Conservation (phyloP, 2,797 vertebrate species). For the Phrynocephalus forsythii region DNA sequence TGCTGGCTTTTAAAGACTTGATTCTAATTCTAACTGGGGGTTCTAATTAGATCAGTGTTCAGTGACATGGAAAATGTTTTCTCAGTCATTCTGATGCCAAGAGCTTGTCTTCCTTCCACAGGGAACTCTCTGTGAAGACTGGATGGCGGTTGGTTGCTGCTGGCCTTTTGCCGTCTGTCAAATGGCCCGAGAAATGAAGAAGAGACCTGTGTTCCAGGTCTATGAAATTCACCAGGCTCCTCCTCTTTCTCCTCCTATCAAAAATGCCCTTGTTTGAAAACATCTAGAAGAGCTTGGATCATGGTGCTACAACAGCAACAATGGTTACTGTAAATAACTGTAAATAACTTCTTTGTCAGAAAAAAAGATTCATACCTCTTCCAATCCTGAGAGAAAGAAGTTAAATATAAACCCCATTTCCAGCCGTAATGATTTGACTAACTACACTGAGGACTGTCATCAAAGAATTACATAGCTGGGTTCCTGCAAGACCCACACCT, state of each 20-base stretch:
- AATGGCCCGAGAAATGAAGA: constrained; percentile 85
- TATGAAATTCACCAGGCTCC: constrained; percentile 77
- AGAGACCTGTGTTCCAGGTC: constrained; percentile 78
- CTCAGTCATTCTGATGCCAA: neutral
- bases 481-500: neutral
- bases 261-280: constrained; percentile 35
- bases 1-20: neutral
- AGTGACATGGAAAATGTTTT: constrained; percentile 19
- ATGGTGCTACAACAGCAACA: neutral
- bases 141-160: constrained; percentile 82
- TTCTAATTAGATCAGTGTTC: neutral
- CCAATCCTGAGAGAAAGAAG: neutral
- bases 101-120: constrained; percentile 20
- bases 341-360: constrained; percentile 4
- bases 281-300: neutral
- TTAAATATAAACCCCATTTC: too few relatives aligned
- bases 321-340: neutral
- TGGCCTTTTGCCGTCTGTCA: constrained; percentile 85
- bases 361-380: neutral
- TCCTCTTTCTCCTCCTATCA: constrained; percentile 54
- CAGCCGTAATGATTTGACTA: rapidly evolving
- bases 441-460: neutral
- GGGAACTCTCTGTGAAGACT: constrained; percentile 84
- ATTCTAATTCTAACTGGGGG: too few relatives aligned
- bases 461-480: neutral